Evolutionary conservation across 2,888 invertebrate species (phyloP).

Genomic region (Pseudococcus viburni): DNA sequence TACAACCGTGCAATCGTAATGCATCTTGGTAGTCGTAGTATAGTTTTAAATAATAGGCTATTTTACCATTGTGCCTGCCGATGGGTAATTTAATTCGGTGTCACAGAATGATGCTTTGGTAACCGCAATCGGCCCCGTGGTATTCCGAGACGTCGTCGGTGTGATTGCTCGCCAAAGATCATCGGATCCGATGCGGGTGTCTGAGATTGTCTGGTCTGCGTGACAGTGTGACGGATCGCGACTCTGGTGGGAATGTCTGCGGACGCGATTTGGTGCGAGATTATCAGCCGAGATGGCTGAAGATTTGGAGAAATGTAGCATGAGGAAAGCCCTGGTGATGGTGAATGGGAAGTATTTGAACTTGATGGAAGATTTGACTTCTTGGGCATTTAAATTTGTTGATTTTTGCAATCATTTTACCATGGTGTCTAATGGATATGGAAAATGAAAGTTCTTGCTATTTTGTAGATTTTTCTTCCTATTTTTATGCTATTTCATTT

Average conservation of each 20-base stretch:
- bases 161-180: background rate
- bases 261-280: background rate
- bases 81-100: slow-evolving; percentile 9
- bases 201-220: background rate
- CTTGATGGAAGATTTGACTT: too few species aligned
- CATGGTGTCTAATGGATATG: too few species aligned
- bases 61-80: background rate
- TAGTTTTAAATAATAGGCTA: slow-evolving; percentile 1
- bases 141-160: background rate
- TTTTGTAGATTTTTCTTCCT: too few species aligned
- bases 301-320: too few species aligned
- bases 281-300: too few species aligned
- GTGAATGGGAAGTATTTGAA: too few species aligned
- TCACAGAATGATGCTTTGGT: background rate
- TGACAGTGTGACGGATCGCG: background rate
- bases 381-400: too few species aligned
- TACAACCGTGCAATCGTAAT: too few species aligned
- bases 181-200: background rate
- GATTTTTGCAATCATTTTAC: too few species aligned
- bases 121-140: background rate
- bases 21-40: background rate
- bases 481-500: too few species aligned
- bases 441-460: too few species aligned
- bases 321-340: too few species aligned
- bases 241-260: background rate